Evolutionary conservation across 1,140 invertebrate species (phyloP).

Genomic region (Lasioglossum albipes): DNA sequence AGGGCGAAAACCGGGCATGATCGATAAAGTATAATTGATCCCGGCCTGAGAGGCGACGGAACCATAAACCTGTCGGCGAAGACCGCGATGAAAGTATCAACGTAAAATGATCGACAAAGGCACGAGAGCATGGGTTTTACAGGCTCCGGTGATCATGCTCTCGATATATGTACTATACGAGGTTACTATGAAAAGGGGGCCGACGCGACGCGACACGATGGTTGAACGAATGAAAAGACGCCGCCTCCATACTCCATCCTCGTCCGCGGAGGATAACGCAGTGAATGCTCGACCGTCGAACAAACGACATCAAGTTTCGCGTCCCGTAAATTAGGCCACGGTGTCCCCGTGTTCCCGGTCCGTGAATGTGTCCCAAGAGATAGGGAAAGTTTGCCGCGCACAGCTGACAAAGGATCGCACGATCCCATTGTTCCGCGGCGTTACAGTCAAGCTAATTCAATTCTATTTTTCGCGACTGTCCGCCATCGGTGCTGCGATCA

Average conservation of each 20-base stretch:
- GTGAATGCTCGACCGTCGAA: constrained; percentile 26
- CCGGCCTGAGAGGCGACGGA: too few relatives aligned
- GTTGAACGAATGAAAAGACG: constrained; percentile 16
- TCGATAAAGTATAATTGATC: too few relatives aligned
- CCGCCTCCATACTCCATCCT: neutral
- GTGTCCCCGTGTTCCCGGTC: neutral
- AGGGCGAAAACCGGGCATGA: too few relatives aligned
- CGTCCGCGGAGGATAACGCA: constrained; percentile 13
- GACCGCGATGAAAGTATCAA: neutral
- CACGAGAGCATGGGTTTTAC: neutral
- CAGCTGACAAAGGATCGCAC: constrained; percentile 22
- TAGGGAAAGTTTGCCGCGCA: constrained; percentile 30
- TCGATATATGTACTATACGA: neutral
- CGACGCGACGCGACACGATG: neutral
- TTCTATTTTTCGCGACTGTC: constrained; percentile 18
- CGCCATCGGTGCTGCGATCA: neutral
- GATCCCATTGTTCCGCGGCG: neutral
- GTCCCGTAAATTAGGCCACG: constrained; percentile 36
- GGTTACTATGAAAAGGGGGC: neutral
- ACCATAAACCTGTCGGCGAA: too few relatives aligned
- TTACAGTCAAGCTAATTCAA: constrained; percentile 16
- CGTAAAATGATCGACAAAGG: constrained; percentile 24
- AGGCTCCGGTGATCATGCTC: neutral
- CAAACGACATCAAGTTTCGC: constrained; percentile 39
- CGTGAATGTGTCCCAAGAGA: constrained; percentile 16